phyloP scores from a whole-genome alignment of 2,888 invertebrate species.

The Brachyptera risi region DNA sequence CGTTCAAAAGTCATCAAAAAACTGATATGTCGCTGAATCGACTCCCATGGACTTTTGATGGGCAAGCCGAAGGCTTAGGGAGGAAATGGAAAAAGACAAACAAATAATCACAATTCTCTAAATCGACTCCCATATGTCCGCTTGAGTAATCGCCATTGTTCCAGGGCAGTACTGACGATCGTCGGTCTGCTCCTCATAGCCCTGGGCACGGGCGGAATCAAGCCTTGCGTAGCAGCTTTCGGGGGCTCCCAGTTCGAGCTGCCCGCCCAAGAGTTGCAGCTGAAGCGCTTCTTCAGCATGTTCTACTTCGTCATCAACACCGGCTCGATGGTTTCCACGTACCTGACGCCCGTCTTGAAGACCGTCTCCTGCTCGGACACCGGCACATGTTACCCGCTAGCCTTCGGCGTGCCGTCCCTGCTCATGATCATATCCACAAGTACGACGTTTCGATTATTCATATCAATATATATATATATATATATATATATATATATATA shows the following conservation, averaged over 20 bases:
- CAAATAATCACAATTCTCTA: not conserved
- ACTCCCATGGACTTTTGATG: too few relatives aligned
- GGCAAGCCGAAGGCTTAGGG: too few relatives aligned
- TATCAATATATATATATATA: too few relatives aligned
- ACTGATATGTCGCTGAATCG: too few relatives aligned
- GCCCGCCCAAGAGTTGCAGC: constrained; percentile 59
- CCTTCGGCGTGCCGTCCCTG: constrained; percentile 70
- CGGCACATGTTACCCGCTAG: constrained; percentile 64
- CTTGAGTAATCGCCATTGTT: not conserved
- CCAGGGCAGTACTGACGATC: too few relatives aligned
- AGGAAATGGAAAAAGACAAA: too few relatives aligned
- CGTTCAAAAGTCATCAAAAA: too few relatives aligned
- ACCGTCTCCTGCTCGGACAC: constrained; percentile 61
- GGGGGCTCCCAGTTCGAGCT: constrained; percentile 74
- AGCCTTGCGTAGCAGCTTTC: constrained; percentile 77
- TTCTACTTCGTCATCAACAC: constrained; percentile 66
- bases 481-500: too few relatives aligned
- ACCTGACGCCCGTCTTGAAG: constrained; percentile 68
- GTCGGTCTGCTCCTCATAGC: constrained; percentile 66
- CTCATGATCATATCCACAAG: constrained; percentile 57
- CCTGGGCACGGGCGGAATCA: constrained; percentile 76
- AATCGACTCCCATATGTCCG: too few relatives aligned
- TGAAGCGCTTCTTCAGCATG: constrained; percentile 68
- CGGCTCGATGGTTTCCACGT: constrained; percentile 68
- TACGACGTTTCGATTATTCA: too few relatives aligned